Evolutionary conservation across 1,140 invertebrate genomes (phyloP).

Genomic region (Pogonomyrmex californicus): DNA sequence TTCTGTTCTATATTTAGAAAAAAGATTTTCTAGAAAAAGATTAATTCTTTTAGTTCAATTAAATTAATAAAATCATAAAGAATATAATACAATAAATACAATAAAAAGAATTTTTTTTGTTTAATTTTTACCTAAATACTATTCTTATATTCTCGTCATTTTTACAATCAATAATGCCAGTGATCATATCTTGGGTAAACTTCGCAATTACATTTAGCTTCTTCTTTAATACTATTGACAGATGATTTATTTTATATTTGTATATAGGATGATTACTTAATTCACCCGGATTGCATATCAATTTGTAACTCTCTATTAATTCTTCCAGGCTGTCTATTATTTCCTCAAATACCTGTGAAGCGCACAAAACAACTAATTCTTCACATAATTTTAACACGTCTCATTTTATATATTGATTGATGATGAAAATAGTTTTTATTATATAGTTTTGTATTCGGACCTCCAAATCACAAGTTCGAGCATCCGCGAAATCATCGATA

Average conservation of each 20-base stretch:
- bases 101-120: slow-evolving; percentile 3
- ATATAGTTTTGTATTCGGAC: slow-evolving; percentile 49
- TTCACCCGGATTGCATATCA: slow-evolving; percentile 26
- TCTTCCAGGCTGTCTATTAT: slow-evolving; percentile 63
- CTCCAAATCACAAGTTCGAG: slow-evolving; percentile 68
- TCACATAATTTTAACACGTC: background rate
- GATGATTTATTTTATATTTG: slow-evolving; percentile 75
- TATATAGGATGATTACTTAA: slow-evolving; percentile 71
- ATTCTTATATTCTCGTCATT: slow-evolving; percentile 70
- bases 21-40: background rate
- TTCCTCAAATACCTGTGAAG: slow-evolving; percentile 56
- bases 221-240: slow-evolving; percentile 69
- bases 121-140: slow-evolving; percentile 76
- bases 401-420: slow-evolving; percentile 2
- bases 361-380: background rate
- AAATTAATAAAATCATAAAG: background rate
- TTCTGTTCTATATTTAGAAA: background rate
- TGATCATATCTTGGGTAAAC: slow-evolving; percentile 74
- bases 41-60: background rate
- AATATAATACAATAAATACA: background rate
- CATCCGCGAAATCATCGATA: slow-evolving; percentile 64
- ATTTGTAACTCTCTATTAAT: slow-evolving; percentile 69
- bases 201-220: slow-evolving; percentile 77
- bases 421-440: slow-evolving; percentile 5
- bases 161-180: slow-evolving; percentile 72